Percentiles rank a stretch among this genome's conserved stretches.
phyloP scores from a whole-genome alignment of 2,113 vertebrate genomes.

The mouse (Mus musculus) region GRCm39 chr5:106909001-106909500 shows the following conservation, averaged over 20 bases:
- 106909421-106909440: neutral
- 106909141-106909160: neutral
- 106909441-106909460: neutral
- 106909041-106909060: neutral
- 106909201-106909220: neutral
- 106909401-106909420: neutral
- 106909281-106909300: neutral
- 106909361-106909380: neutral
- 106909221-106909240: neutral
- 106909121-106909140: neutral
- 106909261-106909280: neutral
- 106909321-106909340: neutral
- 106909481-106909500: neutral
- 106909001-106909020: neutral
- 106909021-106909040: neutral
- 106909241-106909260: neutral
- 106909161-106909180: neutral
- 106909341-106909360: neutral
- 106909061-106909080: neutral
- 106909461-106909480: neutral
- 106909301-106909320: neutral
- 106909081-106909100: neutral
- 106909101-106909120: neutral
- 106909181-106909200: neutral
- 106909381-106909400: neutral